These are phyloP conservation scores for Dastarcus helophoroides DNA, from an alignment of 2,888 invertebrate genomes.

Conservation along the genomic window DNA sequence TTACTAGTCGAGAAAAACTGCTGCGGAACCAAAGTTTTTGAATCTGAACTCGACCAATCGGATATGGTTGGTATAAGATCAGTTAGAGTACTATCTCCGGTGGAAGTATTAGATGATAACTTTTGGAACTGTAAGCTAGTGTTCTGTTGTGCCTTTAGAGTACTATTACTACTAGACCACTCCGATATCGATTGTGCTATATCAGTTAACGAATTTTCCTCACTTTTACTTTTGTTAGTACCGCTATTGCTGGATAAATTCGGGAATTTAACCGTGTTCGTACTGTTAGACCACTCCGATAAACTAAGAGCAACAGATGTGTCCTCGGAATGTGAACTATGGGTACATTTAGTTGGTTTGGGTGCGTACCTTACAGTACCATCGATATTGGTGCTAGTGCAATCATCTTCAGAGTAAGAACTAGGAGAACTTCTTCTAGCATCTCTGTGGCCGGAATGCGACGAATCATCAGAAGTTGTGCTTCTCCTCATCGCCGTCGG, in stretches of 20 bases:
- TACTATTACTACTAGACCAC: conserved; percentile 68
- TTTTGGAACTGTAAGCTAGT: conserved; percentile 33
- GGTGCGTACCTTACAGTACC: conserved; percentile 71
- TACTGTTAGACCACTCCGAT: conserved; percentile 82
- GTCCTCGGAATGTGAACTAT: conserved; percentile 76
- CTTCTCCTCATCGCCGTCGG: conserved; percentile 34
- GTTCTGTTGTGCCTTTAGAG: conserved; percentile 49
- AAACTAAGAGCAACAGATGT: conserved; percentile 77
- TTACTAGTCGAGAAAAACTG: conserved; percentile 23
- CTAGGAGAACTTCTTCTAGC: conserved; percentile 41
- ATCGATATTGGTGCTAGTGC: conserved; percentile 64
- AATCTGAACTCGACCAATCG: conserved; percentile 66
- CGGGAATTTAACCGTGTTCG: conserved; percentile 71
- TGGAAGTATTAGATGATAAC: conserved; percentile 31
- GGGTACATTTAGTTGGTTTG: conserved; percentile 70
- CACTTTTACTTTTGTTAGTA: conserved; percentile 59
- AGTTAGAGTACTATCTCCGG: conserved; percentile 40
- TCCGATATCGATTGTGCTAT: conserved; percentile 71
- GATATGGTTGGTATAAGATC: conserved; percentile 66
- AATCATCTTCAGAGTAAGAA: conserved; percentile 58
- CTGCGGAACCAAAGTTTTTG: conserved; percentile 59
- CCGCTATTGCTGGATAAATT: conserved; percentile 54
- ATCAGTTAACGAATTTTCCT: conserved; percentile 63
- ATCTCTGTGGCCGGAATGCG: conserved; percentile 22
- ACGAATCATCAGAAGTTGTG: conserved; percentile 35